A percentile compares a stretch with the other conserved stretches of the same genome.
Conservation (phyloP, 2,113 vertebrate genomes). For the Motacilla tschutschensis region DNA sequence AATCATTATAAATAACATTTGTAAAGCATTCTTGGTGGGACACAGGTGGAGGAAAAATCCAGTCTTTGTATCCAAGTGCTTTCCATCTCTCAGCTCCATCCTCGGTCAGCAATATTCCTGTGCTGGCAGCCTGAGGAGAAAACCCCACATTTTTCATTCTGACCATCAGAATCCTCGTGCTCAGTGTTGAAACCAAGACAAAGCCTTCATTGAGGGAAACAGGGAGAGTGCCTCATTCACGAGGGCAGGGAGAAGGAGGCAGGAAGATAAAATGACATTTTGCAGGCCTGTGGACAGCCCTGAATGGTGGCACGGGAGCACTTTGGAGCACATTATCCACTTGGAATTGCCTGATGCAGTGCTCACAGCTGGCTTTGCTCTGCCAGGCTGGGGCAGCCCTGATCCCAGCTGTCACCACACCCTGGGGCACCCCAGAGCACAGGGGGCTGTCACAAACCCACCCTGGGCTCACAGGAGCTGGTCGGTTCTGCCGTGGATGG, state of each 20-base stretch:
- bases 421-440: background rate
- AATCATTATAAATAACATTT: background rate
- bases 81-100: background rate
- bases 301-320: background rate
- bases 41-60: background rate
- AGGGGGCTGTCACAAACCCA: background rate
- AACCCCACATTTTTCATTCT: background rate
- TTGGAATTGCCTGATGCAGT: background rate
- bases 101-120: background rate
- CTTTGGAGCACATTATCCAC: background rate
- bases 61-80: background rate
- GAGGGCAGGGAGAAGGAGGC: background rate
- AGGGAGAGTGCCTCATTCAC: slow-evolving; percentile 35
- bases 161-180: background rate
- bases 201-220: slow-evolving; percentile 45
- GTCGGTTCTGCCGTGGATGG: background rate
- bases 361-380: background rate
- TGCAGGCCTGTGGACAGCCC: background rate
- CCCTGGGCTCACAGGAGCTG: background rate
- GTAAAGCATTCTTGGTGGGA: background rate
- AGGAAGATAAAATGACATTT: slow-evolving; percentile 44
- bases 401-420: background rate
- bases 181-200: slow-evolving; percentile 19
- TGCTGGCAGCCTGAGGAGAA: background rate
- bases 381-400: background rate